Conservation (phyloP, 2,888 invertebrate species). For the Cephus nigrinus region DNA sequence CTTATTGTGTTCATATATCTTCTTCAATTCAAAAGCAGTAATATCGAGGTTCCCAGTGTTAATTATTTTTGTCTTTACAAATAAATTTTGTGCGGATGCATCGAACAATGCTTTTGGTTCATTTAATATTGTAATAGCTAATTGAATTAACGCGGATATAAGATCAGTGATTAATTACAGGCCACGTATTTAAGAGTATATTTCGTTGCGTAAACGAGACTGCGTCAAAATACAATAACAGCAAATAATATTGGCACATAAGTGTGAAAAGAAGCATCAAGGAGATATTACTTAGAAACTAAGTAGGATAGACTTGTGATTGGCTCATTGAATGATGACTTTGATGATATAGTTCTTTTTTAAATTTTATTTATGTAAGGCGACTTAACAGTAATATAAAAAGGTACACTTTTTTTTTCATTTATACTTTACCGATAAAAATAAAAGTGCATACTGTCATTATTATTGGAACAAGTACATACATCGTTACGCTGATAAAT, state of each 20-base stretch:
- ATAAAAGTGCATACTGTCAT: constrained; percentile 42
- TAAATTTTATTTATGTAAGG: constrained; percentile 54
- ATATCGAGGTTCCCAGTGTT: neutral
- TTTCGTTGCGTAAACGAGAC: neutral
- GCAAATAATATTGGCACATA: neutral
- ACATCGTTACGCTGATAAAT: constrained; percentile 48
- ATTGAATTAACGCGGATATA: neutral
- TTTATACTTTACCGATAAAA: constrained; percentile 49
- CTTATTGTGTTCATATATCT: neutral
- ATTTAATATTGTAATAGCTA: neutral
- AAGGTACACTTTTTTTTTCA: constrained; percentile 49
- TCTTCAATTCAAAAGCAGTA: neutral
- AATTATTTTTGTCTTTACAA: neutral
- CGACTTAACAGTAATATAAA: constrained; percentile 56
- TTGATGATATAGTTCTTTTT: constrained; percentile 26
- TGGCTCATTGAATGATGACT: neutral
- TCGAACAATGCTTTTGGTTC: neutral
- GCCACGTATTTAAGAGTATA: neutral
- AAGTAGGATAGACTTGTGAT: neutral
- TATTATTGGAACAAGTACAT: constrained; percentile 50
- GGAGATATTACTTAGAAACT: neutral
- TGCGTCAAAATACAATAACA: neutral
- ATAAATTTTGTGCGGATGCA: neutral
- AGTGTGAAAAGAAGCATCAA: neutral
- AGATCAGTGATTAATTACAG: neutral